Conservation (phyloP, 1,140 invertebrate species). For the Macrocentrus cingulum region DNA sequence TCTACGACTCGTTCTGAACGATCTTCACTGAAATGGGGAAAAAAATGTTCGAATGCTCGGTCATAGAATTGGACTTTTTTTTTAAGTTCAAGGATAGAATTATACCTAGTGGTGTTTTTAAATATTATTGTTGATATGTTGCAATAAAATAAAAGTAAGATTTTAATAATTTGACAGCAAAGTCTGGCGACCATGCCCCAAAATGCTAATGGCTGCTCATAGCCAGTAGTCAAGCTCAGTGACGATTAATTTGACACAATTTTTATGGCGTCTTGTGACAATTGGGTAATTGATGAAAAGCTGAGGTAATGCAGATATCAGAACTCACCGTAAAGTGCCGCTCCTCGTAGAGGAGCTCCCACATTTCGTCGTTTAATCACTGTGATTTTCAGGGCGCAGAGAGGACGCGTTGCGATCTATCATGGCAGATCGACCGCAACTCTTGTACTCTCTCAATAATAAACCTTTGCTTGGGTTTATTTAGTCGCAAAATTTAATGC, state of each 20-base stretch:
- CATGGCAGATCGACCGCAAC: slow-evolving; percentile 44
- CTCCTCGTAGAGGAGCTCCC: slow-evolving; percentile 39
- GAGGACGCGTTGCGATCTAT: slow-evolving; percentile 50
- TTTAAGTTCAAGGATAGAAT: not conserved
- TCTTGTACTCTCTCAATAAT: slow-evolving; percentile 10
- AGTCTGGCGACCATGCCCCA: slow-evolving; percentile 40
- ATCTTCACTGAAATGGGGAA: not conserved
- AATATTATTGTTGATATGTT: not conserved
- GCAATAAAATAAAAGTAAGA: not conserved
- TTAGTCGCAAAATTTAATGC: too few species aligned
- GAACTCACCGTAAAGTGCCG: slow-evolving; percentile 41
- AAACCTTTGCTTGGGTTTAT: not conserved
- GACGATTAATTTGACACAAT: not conserved
- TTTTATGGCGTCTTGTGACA: not conserved
- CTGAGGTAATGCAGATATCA: slow-evolving; percentile 5
- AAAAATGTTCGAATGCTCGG: slow-evolving; percentile 1
- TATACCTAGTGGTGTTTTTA: too few species aligned
- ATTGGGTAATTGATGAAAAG: slow-evolving; percentile 1
- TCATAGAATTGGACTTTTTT: not conserved
- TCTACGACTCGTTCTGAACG: too few species aligned
- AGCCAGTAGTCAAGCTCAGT: slow-evolving; percentile 7
- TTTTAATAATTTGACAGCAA: slow-evolving; percentile 33
- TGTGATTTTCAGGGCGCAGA: slow-evolving; percentile 38
- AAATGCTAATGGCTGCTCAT: slow-evolving; percentile 45
- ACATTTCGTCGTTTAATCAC: slow-evolving; percentile 42